phyloP scores from a whole-genome alignment of 2,797 vertebrate species.

The Micrastur ruficollis region DNA sequence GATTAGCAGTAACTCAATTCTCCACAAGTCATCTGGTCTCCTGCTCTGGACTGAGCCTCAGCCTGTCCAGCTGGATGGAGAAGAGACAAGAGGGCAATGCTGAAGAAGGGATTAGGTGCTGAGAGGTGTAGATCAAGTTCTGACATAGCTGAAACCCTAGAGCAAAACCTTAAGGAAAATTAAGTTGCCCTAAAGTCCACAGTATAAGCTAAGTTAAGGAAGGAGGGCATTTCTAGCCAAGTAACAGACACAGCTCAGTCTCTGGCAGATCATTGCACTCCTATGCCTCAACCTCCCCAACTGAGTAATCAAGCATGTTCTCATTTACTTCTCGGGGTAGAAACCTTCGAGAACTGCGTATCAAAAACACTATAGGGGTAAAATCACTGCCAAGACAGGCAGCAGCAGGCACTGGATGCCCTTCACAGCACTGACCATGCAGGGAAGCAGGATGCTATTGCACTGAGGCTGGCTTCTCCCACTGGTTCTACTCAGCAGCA shows the following conservation, averaged over 20 bases:
- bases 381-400: background rate
- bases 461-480: background rate
- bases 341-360: background rate
- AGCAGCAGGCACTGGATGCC: background rate
- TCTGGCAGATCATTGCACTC: background rate
- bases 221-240: background rate
- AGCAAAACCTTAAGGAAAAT: background rate
- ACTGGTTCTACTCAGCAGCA: background rate
- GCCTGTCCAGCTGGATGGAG: background rate
- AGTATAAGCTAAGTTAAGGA: background rate
- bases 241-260: background rate
- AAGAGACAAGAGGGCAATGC: background rate
- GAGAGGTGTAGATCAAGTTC: background rate
- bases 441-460: background rate
- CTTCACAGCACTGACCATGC: background rate
- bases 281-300: background rate
- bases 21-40: background rate
- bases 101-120: rapidly evolving
- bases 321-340: background rate
- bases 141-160: background rate
- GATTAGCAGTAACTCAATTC: background rate
- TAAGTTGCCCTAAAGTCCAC: background rate
- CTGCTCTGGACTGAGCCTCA: background rate
- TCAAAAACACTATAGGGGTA: background rate
- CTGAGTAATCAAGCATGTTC: background rate